These are phyloP conservation scores for Drosophila nigromelanica DNA, from an alignment of 1,140 invertebrate genomes.

Conservation along the genomic window DNA sequence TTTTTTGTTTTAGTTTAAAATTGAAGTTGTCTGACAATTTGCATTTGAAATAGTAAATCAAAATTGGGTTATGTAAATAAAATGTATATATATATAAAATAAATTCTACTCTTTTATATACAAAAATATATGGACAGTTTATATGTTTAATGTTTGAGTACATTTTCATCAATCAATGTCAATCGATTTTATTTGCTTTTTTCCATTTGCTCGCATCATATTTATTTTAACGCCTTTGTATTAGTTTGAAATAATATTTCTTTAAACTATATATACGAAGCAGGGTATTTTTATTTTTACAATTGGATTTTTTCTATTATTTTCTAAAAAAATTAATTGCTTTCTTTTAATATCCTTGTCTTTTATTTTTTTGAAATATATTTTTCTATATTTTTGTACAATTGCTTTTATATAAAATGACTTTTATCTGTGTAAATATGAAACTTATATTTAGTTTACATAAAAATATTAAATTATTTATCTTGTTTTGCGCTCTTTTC, in stretches of 20 bases:
- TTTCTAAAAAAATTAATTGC: too few species aligned
- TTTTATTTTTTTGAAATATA: too few species aligned
- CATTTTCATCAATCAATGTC: background rate
- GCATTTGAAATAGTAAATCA: slow-evolving; percentile 40
- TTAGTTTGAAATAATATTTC: background rate
- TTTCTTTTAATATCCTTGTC: too few species aligned
- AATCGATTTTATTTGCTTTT: background rate
- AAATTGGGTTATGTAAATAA: slow-evolving; percentile 44
- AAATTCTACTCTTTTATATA: background rate
- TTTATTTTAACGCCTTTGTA: background rate
- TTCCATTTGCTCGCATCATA: background rate
- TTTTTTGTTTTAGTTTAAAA: slow-evolving; percentile 17
- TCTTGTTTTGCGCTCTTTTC: too few species aligned
- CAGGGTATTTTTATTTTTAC: too few species aligned
- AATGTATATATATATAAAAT: background rate
- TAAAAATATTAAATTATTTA: too few species aligned
- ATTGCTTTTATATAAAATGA: too few species aligned
- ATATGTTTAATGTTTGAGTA: background rate
- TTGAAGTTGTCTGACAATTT: slow-evolving; percentile 33
- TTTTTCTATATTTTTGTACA: too few species aligned
- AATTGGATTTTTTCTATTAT: too few species aligned
- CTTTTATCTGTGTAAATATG: too few species aligned
- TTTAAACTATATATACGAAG: too few species aligned
- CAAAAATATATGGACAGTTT: background rate
- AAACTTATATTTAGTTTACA: too few species aligned